Base-by-base conservation (phyloP, 1,140 invertebrate species). In the Nixonia krombeini region DNA sequence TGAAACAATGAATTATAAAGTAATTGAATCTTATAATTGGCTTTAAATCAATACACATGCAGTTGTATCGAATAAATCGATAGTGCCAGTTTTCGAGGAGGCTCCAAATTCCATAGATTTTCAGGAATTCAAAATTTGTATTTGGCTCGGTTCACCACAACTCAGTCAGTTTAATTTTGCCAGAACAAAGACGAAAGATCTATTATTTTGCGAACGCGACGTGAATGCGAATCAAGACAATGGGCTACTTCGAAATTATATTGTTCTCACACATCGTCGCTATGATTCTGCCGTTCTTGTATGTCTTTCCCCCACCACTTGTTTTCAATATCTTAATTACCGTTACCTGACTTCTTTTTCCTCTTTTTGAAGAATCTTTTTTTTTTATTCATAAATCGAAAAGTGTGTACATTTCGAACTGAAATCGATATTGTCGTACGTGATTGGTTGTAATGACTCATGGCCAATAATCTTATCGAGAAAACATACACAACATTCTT, bases 351-450 rank as follows among this genome's bases (percentile, higher is more conserved):
- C 13, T 13, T 10, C 2, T 35, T 2, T 35, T 35, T 13, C 33
- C 4, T 35, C 21, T n/a, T n/a, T n/a, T n/a, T n/a, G n/a, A n/a
- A n/a, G n/a, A n/a, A n/a, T n/a, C n/a, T n/a, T n/a, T n/a, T n/a
- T n/a, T n/a, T n/a, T n/a, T n/a, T n/a, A n/a, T n/a, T n/a, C n/a
- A n/a, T 21, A 21, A 21, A 21, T 21, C 21, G 21, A 21, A 33
- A 64, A 73, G 74, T 73, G 56, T 71, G 68, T 71, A 74, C 33
- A 46, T 72, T 65, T 62, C 56, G 56, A 51, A 74, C 71, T 35
- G 63, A 67, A 75, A 75, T 75, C 73, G 55, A 74, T 75, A 75
- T 74, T 55, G 15, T 15, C 10, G 8, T 47, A 9, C 29, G 26
- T 15, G 44, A 17, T 13, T 29, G 44, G 31, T 16, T 33, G 26